Base-by-base conservation (phyloP, 2,797 vertebrate genomes). In the Notolepis coatsorum region DNA sequence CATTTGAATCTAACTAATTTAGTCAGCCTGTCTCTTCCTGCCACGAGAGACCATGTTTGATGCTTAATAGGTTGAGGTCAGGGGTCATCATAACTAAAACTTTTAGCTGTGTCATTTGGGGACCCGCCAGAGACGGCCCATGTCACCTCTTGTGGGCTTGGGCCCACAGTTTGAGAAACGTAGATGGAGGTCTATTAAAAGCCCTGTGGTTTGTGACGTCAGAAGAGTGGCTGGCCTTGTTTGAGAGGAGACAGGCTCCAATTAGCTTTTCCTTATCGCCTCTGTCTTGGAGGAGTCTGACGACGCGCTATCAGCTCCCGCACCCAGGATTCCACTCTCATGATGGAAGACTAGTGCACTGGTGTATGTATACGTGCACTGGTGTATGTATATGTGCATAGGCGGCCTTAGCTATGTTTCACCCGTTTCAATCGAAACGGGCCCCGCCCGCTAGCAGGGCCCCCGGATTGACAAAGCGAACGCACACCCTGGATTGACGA, bases 181-280 rank as follows among this genome's bases (percentile, higher is more conserved):
- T n/a, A n/a, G n/a, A n/a, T n/a, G n/a, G n/a, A 39, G 20, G 13
- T 24, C 17, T 24, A 52, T 65, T 70, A 52, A 74, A 39, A 23
- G 0, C 52, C 66, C 50, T 43, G 31, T 57, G 42, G 27, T 53
- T 64, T 53, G 24, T 66, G 27, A 52, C 64, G 33, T 68, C 59
- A 51, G 27, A 58, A 28, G 12, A 15, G 23, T 28, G 53, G 53
- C 61, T 2, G 30, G 45, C 58, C 30, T 60, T 72, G 61, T 69
- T 62, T 53, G 59, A 75, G 66, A 57, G 57, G 30, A 58, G 48
- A 57, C 59, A 1, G 54, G 21, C 53, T 62, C 75, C 62, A 68
- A 65, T 83, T 71, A 87, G 55, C 78, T 38, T 59, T 45, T 43
- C 63, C 65, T 81, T 71, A 71, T 75, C 68, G 7, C 65, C 35